These are phyloP conservation scores for Poeciliopsis turrubarensis DNA, from an alignment of 2,113 vertebrate species.

Conservation along the genomic window DNA sequence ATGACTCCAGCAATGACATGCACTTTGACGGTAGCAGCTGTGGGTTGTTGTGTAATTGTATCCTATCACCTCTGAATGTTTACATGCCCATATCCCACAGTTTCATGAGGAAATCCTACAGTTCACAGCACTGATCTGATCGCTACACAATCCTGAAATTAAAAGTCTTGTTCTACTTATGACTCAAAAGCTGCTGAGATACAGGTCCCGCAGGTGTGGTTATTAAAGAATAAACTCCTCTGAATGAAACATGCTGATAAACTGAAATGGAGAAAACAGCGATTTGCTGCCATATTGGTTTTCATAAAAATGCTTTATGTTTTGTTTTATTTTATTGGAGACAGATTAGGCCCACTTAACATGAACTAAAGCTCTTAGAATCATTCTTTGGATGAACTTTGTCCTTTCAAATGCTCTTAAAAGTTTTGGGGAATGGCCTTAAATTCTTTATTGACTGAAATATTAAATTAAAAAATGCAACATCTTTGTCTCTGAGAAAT, in stretches of 20 bases:
- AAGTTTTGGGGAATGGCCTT: too few species aligned
- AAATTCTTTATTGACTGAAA: too few species aligned
- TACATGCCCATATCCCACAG: conserved; percentile 5
- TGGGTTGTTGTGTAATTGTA: conserved; percentile 23
- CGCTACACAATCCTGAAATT: conserved; percentile 1
- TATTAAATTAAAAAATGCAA: too few species aligned
- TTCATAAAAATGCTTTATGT: too few species aligned
- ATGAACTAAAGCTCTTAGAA: too few species aligned
- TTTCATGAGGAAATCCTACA: not conserved
- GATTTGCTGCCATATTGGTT: too few species aligned
- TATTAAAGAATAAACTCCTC: not conserved
- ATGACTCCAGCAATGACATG: conserved; percentile 2
- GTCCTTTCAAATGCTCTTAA: too few species aligned
- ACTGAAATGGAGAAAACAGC: not conserved
- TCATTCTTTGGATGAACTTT: too few species aligned
- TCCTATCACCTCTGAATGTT: conserved; percentile 9
- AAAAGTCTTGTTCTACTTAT: not conserved
- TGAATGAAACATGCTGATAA: not conserved
- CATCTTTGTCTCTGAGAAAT: too few species aligned
- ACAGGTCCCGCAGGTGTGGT: not conserved
- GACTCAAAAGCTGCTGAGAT: not conserved
- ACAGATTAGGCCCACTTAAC: too few species aligned
- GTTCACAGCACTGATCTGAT: conserved; percentile 12
- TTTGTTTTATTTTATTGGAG: too few species aligned
- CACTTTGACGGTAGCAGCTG: not conserved